Conservation (phyloP, 2,113 vertebrate species). For the Meles meles region DNA sequence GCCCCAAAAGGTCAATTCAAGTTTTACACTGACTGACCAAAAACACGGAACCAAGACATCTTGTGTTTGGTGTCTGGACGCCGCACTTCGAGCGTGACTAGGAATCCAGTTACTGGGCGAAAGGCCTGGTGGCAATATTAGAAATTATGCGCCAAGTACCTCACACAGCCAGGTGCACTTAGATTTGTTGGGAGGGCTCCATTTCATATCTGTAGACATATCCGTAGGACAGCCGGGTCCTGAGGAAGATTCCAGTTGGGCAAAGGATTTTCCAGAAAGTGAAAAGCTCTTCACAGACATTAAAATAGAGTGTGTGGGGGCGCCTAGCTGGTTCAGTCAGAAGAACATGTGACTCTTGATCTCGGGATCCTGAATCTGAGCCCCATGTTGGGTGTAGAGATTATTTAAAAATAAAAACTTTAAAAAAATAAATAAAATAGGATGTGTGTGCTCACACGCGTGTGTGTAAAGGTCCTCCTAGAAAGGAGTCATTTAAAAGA, state of each 20-base stretch:
- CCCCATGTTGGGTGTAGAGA: not conserved
- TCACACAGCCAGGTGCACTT: not conserved
- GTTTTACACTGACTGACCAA: not conserved
- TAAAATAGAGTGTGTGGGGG: not conserved
- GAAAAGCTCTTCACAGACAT: not conserved
- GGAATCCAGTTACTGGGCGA: not conserved
- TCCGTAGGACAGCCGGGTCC: not conserved
- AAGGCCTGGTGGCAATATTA: not conserved
- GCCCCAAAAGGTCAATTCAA: not conserved
- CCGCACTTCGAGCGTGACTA: not conserved
- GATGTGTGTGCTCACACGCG: not conserved
- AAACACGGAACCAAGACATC: not conserved
- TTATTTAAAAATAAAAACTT: not conserved
- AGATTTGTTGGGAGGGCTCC: not conserved
- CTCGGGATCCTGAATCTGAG: not conserved
- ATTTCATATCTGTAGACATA: not conserved
- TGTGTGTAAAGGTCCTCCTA: not conserved
- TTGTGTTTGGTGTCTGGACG: not conserved
- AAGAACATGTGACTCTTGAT: not conserved
- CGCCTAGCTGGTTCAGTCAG: not conserved
- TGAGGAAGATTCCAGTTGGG: not conserved
- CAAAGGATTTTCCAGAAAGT: slow-evolving; percentile 26
- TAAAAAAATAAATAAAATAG: not conserved
- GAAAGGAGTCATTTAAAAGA: slow-evolving; percentile 13
- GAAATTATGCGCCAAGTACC: not conserved